These are phyloP conservation scores for Hesperia comma DNA, from an alignment of 2,888 invertebrate genomes.

Conservation along the genomic window DNA sequence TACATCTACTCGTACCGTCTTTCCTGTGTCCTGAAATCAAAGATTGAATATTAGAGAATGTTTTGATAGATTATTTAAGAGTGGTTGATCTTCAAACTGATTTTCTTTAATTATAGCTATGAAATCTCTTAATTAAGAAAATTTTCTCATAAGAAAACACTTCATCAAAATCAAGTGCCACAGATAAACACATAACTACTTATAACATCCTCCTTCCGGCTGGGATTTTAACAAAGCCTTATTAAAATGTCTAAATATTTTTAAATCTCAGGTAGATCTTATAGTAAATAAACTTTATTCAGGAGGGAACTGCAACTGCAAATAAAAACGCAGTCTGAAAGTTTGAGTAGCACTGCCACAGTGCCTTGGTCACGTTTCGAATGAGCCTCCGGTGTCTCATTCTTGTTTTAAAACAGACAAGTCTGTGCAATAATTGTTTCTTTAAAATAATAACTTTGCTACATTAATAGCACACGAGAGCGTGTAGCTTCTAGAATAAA, in stretches of 20 bases:
- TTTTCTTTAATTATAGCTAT: too few species aligned
- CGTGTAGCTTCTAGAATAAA: not conserved
- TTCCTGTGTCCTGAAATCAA: too few species aligned
- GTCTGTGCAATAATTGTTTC: constrained; percentile 45
- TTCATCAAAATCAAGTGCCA: too few species aligned
- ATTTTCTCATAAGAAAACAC: too few species aligned
- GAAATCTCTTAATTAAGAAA: too few species aligned
- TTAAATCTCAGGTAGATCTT: not conserved
- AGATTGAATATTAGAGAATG: too few species aligned
- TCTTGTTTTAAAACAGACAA: constrained; percentile 38
- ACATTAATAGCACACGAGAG: constrained; percentile 4
- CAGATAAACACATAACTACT: too few species aligned
- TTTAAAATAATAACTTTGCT: constrained; percentile 36
- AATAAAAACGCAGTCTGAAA: constrained; percentile 1
- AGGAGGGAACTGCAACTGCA: not conserved
- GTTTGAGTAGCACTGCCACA: not conserved
- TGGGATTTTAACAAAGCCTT: too few species aligned
- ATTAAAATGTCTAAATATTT: not conserved
- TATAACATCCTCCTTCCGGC: too few species aligned
- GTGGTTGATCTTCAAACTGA: too few species aligned
- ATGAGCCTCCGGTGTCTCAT: constrained; percentile 43
- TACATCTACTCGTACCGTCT: too few species aligned
- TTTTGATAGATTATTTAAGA: too few species aligned
- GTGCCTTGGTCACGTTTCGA: constrained; percentile 39
- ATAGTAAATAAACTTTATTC: not conserved